Base-by-base conservation (phyloP, 2,113 vertebrate species). In the Cnemophilus loriae region DNA sequence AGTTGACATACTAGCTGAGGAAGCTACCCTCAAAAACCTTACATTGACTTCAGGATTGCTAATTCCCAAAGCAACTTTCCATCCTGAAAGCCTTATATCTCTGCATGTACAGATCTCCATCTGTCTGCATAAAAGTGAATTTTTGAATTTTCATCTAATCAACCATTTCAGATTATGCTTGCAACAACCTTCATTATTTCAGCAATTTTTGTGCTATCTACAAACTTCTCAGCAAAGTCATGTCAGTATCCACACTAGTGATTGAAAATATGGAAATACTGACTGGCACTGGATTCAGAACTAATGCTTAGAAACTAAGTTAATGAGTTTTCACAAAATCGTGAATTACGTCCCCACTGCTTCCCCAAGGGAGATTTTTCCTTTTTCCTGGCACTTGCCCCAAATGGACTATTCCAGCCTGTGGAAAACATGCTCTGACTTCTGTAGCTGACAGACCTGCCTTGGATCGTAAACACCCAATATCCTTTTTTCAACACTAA, bases 391-490 rank as follows among this genome's bases (percentile, higher is more conserved):
- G 65, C 69, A 91, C 32, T 83, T 90, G 42, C 22, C 57, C 49
- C 24, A 50, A 5, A 68, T 0, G 1, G 69, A 55, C 65, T 32
- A 35, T 52, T 94, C 24, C 37, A 85, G 61, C 22, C 42, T 26
- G 49, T 83, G 44, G 57, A 83, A 96, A 93, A 89, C 61, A 81
- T 2, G 2, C 60, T 77, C 75, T 4, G 13, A 32, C 76, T 90
- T 70, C 76, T 74, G 59, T 39, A 95, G 68, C 73, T 92, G 64
- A 81, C 79, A 95, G 83, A 83, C 63, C 92, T 95, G 82, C 68
- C 55, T 70, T 49, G 20, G 59, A 68, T 39, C 44, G 47, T 81
- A 87, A 93, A 92, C 68, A 86, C 33, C 30, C 64, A 75, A 77
- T 64, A 90, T 81, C 19, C 59, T 49, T 93, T 94, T 93, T 84